Percentiles rank a stretch among this genome's conserved stretches.
phyloP scores from a whole-genome alignment of 2,888 invertebrate genomes.

The Drosophila mulleri region DNA sequence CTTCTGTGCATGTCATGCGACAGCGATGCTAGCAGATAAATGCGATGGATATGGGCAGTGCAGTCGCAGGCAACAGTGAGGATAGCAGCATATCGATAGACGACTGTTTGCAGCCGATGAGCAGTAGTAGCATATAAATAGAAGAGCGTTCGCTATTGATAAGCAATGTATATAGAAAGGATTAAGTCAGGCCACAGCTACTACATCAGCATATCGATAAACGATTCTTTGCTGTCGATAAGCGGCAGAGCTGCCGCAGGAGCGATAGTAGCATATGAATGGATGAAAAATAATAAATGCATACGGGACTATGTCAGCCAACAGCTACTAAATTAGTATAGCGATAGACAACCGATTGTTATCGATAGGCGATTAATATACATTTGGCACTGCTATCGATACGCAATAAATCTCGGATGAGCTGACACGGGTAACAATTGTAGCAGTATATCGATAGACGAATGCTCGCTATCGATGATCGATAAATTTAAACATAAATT shows the following conservation, averaged over 20 bases:
- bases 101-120: constrained; percentile 1
- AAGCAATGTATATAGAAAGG: no score
- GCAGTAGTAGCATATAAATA: no score
- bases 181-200: not conserved
- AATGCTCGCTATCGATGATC: not conserved
- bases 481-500: not conserved
- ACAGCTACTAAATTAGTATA: not conserved
- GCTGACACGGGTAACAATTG: no score
- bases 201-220: not conserved
- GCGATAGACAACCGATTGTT: not conserved
- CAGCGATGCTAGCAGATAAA: not conserved
- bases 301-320: no score
- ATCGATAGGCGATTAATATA: not conserved
- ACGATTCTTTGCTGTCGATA: not conserved
- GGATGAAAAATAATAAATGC: no score
- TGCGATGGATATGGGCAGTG: not conserved
- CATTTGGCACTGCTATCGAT: no score
- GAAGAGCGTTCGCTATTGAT: no score
- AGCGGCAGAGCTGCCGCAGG: no score
- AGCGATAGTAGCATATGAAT: no score
- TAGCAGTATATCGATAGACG: not conserved
- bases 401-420: no score
- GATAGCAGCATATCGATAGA: not conserved
- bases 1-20: constrained; percentile 11
- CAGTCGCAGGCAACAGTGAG: not conserved